Evolutionary conservation across 1,140 invertebrate genomes (phyloP), one percentile per base, ranked within the genome.

Genomic region (Notospermus geniculatus): DNA sequence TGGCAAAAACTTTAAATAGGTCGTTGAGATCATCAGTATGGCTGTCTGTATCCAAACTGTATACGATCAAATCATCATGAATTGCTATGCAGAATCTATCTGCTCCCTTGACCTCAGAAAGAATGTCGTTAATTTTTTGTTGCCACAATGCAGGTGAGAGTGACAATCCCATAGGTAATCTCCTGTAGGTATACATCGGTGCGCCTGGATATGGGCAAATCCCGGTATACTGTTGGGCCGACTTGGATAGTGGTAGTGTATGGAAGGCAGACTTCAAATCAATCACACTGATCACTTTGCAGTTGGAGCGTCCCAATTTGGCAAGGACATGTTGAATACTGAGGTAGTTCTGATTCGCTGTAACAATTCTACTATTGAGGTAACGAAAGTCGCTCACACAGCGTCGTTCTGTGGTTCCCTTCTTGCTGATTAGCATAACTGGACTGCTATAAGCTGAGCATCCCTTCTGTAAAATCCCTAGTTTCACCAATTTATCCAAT

Each of bases 221-320:
- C n/a, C 46, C 46, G 4, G 46, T 50, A n/a, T 4, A 5, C 5
- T 5, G 5, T n/a, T 50, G 46, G 5, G 25, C 4, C 4, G 19
- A 23, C 25, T 50, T n/a, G n/a, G 46, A 50, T 43, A 43, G 46
- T 27, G 5, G 46, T n/a, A 50, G 25, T 7, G 5, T 27, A n/a
- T 50, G 46, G 25, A 50, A 50, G 9, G 46, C 46, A 9, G 5
- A 7, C n/a, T 50, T 50, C 19, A 50, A n/a, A n/a, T 50, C 46
- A 50, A 50, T 50, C 5, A 50, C 46, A 23, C 19, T 23, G 4
- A 50, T 27, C 4, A 50, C 46, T 23, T n/a, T 19, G 25, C 46
- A 23, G 4, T 50, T n/a, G 4, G n/a, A 19, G n/a, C n/a, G n/a
- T 7, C 46, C 46, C 4, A 50, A 50, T 5, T 50, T n/a, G 4